phyloP scores from a whole-genome alignment of 2,888 invertebrate species.

The Eupithecia dodoneata region DNA sequence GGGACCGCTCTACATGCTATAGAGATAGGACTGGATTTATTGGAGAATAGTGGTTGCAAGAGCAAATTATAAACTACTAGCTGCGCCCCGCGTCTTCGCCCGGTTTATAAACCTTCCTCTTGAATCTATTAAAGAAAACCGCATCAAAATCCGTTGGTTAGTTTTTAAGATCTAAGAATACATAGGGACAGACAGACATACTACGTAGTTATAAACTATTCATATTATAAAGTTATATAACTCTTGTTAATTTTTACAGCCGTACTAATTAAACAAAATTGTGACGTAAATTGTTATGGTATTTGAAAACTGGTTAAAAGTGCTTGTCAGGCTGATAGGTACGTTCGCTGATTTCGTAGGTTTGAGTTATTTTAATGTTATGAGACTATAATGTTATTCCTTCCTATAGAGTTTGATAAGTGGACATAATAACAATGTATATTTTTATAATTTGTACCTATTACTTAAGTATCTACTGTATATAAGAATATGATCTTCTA shows the following conservation, averaged over 20 bases:
- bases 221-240: neutral
- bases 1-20: constrained; percentile 93
- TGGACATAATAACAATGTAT: neutral
- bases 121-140: too few relatives aligned
- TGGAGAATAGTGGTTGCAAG: constrained; percentile 58
- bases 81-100: too few relatives aligned
- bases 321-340: neutral
- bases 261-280: neutral
- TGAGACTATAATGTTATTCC: neutral
- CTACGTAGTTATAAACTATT: too few relatives aligned
- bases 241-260: neutral
- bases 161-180: too few relatives aligned
- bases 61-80: constrained; percentile 61
- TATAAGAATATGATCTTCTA: too few relatives aligned
- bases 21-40: constrained; percentile 85
- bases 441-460: neutral
- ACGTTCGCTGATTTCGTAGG: neutral
- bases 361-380: neutral
- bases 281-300: neutral
- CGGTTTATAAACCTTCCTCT: too few relatives aligned
- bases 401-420: neutral
- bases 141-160: too few relatives aligned
- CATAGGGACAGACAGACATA: too few relatives aligned
- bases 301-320: neutral
- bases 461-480: too few relatives aligned